Conservation (phyloP, 2,797 vertebrate species). For the Phoeniculus purpureus region DNA sequence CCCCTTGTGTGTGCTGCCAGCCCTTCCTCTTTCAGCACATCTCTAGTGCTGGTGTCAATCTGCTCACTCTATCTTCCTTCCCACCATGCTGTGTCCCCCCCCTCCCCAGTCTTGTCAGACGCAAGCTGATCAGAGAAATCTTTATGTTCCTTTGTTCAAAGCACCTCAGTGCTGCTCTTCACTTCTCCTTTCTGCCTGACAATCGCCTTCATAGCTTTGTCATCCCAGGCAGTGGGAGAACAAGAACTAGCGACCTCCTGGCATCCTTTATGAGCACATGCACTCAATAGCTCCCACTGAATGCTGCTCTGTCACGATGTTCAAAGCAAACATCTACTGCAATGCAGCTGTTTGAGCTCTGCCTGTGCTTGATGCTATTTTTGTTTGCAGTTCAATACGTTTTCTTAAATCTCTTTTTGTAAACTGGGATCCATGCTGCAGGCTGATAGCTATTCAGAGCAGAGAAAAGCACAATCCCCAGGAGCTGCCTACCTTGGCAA, state of each 20-base stretch:
- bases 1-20: background rate
- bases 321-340: conserved; percentile 68
- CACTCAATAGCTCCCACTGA: conserved; percentile 23
- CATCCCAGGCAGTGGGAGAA: conserved; percentile 42
- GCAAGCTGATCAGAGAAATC: conserved; percentile 8
- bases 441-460: conserved; percentile 46
- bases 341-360: conserved; percentile 69
- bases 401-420: conserved; percentile 52
- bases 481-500: conserved; percentile 27
- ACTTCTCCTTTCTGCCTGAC: conserved; percentile 36
- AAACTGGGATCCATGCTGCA: conserved; percentile 21
- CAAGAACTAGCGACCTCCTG: conserved; percentile 29
- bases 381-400: conserved; percentile 49
- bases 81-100: rapidly evolving
- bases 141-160: conserved; percentile 1
- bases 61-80: background rate
- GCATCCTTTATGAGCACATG: background rate
- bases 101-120: background rate
- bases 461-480: conserved; percentile 19
- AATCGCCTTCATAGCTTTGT: conserved; percentile 42
- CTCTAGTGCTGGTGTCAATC: background rate
- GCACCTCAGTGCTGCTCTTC: background rate
- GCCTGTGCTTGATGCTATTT: conserved; percentile 52
- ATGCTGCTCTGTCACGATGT: conserved; percentile 23
- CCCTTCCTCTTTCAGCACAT: background rate